Base-by-base conservation (phyloP, 2,113 vertebrate genomes). In the Ivindomyrus marchei region DNA sequence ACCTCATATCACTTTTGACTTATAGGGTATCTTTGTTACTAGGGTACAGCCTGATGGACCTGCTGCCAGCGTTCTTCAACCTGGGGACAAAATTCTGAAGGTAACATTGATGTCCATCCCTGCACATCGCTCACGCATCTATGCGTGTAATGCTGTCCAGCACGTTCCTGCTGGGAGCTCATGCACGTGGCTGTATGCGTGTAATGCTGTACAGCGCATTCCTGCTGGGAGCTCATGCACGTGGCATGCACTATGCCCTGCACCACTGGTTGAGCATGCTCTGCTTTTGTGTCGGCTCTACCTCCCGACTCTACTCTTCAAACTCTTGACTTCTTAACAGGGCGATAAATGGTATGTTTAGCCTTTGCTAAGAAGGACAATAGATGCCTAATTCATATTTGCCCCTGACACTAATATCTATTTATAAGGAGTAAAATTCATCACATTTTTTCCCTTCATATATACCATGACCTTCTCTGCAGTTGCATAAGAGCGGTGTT, bases 11-110 rank as follows among this genome's bases (percentile, higher is more conserved):
- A 98, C 95, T 99, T 99, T 98, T 99, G 98, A 99, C 98, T 97
- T 98, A 98, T 99, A 99, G 98, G 98, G 98, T 98, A 99, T 99
- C 98, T 99, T 99, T 99, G 98, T 99, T 98, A 99, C 98, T 99
- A 99, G 98, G 98, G 98, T 99, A 98, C 98, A 99, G 97, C 98
- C 97, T 98, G 98, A 99, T 87, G 98, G 98, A 93, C 97, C 98
- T 45, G 98, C 98, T 53, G 95, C 96, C 94, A 96, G 96, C 90
- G 93, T 97, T 93, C 97, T 99, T 92, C 98, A 96, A 96, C 98
- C 98, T 62, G 98, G 98, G 91, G 98, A 99, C 95, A 99, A 99
- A 95, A 99, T 99, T 95, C 96, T 99, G 92, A 97, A 99, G 98
- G 98, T 99, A 98, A 94, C 90, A 58, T 31, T 92, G 90, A 87